Evolutionary conservation across 2,888 invertebrate genomes (phyloP).

Genomic region (Diaphora mendica): DNA sequence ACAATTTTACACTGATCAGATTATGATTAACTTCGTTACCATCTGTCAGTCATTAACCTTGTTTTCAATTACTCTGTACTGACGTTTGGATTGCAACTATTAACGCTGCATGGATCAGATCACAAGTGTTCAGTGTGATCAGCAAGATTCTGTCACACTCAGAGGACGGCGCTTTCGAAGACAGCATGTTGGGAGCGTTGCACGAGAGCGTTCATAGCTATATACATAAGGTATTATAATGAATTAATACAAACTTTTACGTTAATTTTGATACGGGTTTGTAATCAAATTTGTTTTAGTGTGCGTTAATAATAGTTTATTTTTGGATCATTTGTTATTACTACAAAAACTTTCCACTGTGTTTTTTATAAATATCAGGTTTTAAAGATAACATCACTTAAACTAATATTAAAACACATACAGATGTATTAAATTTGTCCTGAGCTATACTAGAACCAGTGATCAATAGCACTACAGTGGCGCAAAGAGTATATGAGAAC

Average conservation of each 20-base stretch:
- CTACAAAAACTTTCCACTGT: neutral
- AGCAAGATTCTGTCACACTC: constrained; percentile 97
- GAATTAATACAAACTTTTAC: neutral
- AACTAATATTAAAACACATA: neutral
- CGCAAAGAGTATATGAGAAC: neutral
- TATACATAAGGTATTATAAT: constrained; percentile 62
- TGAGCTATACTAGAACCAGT: neutral
- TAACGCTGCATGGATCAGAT: constrained; percentile 84
- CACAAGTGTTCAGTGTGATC: constrained; percentile 98
- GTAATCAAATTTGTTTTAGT: neutral
- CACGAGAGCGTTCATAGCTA: constrained; percentile 78
- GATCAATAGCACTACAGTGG: neutral
- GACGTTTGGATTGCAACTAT: constrained; percentile 46
- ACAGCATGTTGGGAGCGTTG: constrained; percentile 68
- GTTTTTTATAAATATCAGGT: too few species aligned
- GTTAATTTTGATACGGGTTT: neutral
- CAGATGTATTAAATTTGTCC: neutral
- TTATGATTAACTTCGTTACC: neutral
- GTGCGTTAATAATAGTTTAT: neutral
- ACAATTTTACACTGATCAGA: neutral
- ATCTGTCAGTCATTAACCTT: neutral
- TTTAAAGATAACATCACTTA: neutral
- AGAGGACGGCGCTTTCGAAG: constrained; percentile 90
- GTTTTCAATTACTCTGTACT: neutral
- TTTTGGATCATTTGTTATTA: neutral